Base-by-base conservation (phyloP, 2,888 invertebrate species). In the Pomacea canaliculata region DNA sequence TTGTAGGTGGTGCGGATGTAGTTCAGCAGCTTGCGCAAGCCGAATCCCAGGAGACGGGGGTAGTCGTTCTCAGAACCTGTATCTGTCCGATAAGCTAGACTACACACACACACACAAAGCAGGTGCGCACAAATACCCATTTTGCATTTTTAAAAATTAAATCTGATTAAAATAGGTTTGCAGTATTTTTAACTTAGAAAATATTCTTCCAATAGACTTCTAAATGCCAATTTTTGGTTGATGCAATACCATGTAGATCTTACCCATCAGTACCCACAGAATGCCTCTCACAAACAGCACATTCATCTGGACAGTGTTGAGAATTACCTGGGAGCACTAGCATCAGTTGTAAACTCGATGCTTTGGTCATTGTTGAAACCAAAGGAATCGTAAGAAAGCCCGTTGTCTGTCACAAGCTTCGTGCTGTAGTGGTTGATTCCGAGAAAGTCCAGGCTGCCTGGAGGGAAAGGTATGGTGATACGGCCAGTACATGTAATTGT, bases 361-460 rank as follows among this genome's bases (percentile, higher is more conserved):
- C 69, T 65, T 48, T 78, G 78, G 19, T 78, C 78, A 18, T 48
- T n/a, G 37, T 69, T 76, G 66, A 75, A 78, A 5, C 73, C 78
- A 27, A 69, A 71, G 9, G 18, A 68, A 16, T 37, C 60, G 68
- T 70, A 49, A 56, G 56, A 65, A 7, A 59, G 23, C 19, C 66
- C n/a, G 27, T 62, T 27, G 10, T 51, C 67, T 2, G 71, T 73
- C 16, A 77, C 78, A 27, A 82, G 59, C 8, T 70, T 77, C 1
- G 84, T 78, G 8, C 94, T 94, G 87, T 96, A 96, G 75, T 94
- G 93, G 87, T 95, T 95, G 23, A 95, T 87, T 0, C 95, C 95
- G 71, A 95, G 92, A 90, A 94, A 95, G 86, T 96, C 95, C 1
- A 92, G 92, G 0, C 94, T 93, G 86, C 92, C 93, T 90, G 71